Percentiles rank a stretch among this genome's conserved stretches.
These are phyloP conservation scores for Athrips mouffetella DNA, from an alignment of 2,888 invertebrate genomes.

Conservation along the genomic window DNA sequence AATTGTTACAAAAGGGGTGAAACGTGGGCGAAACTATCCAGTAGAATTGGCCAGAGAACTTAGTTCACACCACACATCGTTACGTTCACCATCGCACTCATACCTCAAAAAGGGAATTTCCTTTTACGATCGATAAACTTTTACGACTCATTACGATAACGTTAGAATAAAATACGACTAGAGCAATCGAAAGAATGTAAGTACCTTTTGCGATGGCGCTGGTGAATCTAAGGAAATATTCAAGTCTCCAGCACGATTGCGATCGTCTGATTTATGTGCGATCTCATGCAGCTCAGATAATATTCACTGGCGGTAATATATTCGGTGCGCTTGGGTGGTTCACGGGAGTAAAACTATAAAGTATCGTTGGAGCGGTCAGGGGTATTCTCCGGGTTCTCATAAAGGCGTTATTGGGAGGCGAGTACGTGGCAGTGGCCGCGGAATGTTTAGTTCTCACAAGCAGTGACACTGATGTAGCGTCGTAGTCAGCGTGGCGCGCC, in stretches of 20 bases:
- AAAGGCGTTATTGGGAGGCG: conserved; percentile 46
- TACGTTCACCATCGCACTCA: conserved; percentile 31
- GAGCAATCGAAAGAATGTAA: conserved; percentile 53
- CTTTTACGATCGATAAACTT: conserved; percentile 64
- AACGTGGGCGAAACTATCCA: conserved; percentile 20
- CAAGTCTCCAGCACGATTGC: conserved; percentile 38
- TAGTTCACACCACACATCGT: conserved; percentile 34
- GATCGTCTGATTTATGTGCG: conserved; percentile 49
- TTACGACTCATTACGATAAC: conserved; percentile 66
- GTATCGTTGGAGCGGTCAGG: conserved; percentile 48
- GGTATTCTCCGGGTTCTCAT: conserved; percentile 41
- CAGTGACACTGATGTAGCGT: conserved; percentile 39
- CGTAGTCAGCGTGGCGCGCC: conserved; percentile 52
- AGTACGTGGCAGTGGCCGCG: conserved; percentile 43
- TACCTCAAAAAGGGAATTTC: conserved; percentile 41
- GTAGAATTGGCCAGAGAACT: conserved; percentile 1
- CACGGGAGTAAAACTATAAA: conserved; percentile 44
- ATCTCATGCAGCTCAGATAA: conserved; percentile 42
- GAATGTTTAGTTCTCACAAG: conserved; percentile 44
- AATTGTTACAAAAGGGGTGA: neutral
- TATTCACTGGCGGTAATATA: conserved; percentile 52
- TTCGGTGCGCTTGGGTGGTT: conserved; percentile 52
- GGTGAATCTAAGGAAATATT: conserved; percentile 41
- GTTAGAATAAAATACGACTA: conserved; percentile 56
- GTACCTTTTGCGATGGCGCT: conserved; percentile 30